Base-by-base conservation (phyloP, 2,797 vertebrate genomes). In the Cetoscarus ocellatus region DNA sequence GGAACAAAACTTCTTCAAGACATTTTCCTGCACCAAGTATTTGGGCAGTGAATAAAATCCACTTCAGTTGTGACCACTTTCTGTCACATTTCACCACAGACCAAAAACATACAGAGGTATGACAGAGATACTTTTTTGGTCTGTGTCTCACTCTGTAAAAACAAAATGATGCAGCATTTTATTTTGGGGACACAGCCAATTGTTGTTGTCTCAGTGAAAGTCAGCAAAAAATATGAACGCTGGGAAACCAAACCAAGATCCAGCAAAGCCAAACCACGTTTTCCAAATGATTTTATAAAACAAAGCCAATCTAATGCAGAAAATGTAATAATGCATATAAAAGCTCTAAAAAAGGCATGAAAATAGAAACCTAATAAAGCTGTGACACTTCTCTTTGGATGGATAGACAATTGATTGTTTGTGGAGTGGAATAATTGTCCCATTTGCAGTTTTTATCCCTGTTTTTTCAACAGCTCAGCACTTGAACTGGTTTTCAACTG, bases 351-450 rank as follows among this genome's bases (percentile, higher is more conserved):
- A 71, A 62, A 54, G 56, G 57, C 34, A 77, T 79, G 63, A 74
- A 90, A 87, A 88, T 76, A 85, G 77, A 85, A 84, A 77, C 18
- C 55, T 80, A 74, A 82, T 80, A 76, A 82, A 69, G 80, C 55
- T 77, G 82, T 35, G 3, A 74, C 39, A 61, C 43, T 73, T 67
- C 65, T 71, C 68, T 84, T 73, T 59, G 39, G 64, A 54, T 74
- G 63, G 80, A 87, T 67, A 77, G 58, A 77, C 60, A 59, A 61
- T 56, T 82, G 71, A 80, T 84, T 88, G 83, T 90, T 87, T 85
- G 79, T 73, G 63, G 61, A 79, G 67, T 85, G 77, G 79, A 81
- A 80, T 55, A 45, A 48, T 69, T 88, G 63, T 80, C 70, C 61
- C 53, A 39, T 39, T 39, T 39, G 9, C 14, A 19, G 7, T 36